These are phyloP conservation scores for Lerema accius DNA, from an alignment of 1,140 invertebrate species.

Conservation along the genomic window DNA sequence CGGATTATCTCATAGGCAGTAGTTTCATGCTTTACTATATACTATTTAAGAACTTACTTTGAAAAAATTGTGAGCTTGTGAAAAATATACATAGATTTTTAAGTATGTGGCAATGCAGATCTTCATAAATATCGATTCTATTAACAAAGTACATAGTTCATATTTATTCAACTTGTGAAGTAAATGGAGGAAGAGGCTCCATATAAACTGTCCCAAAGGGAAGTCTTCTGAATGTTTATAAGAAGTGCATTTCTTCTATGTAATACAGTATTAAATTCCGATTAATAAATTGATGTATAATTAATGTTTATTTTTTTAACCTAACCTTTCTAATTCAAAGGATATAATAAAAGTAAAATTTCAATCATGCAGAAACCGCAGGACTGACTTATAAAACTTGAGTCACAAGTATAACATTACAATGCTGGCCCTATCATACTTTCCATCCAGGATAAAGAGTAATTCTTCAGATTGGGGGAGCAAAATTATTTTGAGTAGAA, in stretches of 20 bases:
- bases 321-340: too few species aligned
- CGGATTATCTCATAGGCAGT: slow-evolving; percentile 71
- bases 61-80: slow-evolving; percentile 70
- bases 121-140: slow-evolving; percentile 76
- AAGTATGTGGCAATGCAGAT: slow-evolving; percentile 83
- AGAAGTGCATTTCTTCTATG: slow-evolving; percentile 94
- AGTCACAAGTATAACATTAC: too few species aligned
- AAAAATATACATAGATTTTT: slow-evolving; percentile 82
- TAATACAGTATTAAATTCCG: slow-evolving; percentile 93
- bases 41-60: slow-evolving; percentile 72
- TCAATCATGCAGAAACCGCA: too few species aligned
- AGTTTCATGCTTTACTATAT: slow-evolving; percentile 68
- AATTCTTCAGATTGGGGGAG: too few species aligned
- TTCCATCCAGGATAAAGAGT: too few species aligned
- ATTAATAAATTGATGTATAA: slow-evolving; percentile 82
- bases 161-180: slow-evolving; percentile 71
- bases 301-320: slow-evolving; percentile 39
- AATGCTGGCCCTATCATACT: too few species aligned
- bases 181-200: slow-evolving; percentile 65
- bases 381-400: too few species aligned
- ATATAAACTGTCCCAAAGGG: slow-evolving; percentile 79
- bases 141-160: slow-evolving; percentile 72
- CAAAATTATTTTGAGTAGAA: too few species aligned
- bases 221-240: slow-evolving; percentile 93
- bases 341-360: too few species aligned